A percentile compares a stretch with the other conserved stretches of the same genome.
phyloP scores from a whole-genome alignment of 2,113 vertebrate genomes.

The Petromus typicus region DNA sequence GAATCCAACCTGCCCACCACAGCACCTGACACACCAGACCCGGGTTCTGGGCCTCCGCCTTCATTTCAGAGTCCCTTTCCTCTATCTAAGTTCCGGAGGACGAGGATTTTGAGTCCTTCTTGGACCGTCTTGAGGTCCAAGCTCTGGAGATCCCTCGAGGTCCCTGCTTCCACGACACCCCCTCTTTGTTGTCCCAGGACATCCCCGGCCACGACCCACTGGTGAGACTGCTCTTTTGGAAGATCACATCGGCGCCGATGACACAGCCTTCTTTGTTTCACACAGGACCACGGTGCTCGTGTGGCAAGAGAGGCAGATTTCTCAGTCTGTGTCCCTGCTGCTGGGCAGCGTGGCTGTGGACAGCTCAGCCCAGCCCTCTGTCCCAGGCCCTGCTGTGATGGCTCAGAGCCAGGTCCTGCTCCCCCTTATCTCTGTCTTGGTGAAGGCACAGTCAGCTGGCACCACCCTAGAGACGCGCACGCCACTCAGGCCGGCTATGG shows the following conservation, averaged over 20 bases:
- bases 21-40: neutral
- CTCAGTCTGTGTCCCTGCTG: neutral
- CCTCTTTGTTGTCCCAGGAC: neutral
- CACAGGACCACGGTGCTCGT: neutral
- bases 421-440: neutral
- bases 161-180: neutral
- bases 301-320: neutral
- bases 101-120: neutral
- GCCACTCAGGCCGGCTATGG: fast-evolving
- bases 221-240: no score
- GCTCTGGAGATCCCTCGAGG: neutral
- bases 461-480: neutral
- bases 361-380: neutral
- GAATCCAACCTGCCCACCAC: neutral
- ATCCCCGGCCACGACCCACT: no score
- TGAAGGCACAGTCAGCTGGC: neutral
- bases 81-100: neutral
- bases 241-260: no score
- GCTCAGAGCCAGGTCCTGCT: neutral
- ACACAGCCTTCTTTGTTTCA: no score
- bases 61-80: neutral
- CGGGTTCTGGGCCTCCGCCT: neutral
- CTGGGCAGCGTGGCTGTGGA: neutral
- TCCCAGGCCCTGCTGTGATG: neutral
- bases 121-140: neutral